Base-by-base conservation (phyloP, 2,797 vertebrate species). In the Ptychadena robeensis region DNA sequence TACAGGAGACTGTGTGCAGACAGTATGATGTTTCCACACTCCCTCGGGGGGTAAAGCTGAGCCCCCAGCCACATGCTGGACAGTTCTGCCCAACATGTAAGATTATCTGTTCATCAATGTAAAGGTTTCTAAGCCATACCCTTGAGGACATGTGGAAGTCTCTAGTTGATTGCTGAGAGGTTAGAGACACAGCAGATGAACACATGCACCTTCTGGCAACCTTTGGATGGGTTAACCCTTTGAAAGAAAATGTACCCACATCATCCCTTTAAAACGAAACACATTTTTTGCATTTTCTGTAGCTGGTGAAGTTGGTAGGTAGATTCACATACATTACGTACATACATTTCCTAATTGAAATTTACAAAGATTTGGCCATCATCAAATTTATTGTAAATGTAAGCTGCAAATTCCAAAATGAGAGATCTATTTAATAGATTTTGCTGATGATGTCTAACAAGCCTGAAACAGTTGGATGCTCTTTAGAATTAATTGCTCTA, bases 21-120 rank as follows among this genome's bases (percentile, higher is more conserved):
- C 83, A 85, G 83, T 85, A 71, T 85, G 83, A 69, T 80, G 71
- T 81, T 76, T 65, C 72, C 66, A 40, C 67, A n/a, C 40, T 1
- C 57, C 78, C 27, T 38, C 15, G 2, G 22, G 78, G 66, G 78
- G 31, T 80, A 68, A 48, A 69, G 44, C 53, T 25, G n/a, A 59
- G 79, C 74, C 83, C 83, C 83, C 66, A 76, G 72, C 83, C 83
- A 85, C 71, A 85, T 85, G 83, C 83, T 73, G 83, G 83, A 85
- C 83, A 65, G 34, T 81, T 85, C 83, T 85, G 83, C 83, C 83
- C 78, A 81, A 85, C 83, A 80, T 80, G 83, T 85, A 85, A 85
- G 78, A 85, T 76, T 85, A 85, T 85, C 83, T 85, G 37, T 85
- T 76, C 78, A 85, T 85, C 83, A 81, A 85, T 85, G 78, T 80